Evolutionary conservation across 2,113 vertebrate genomes (phyloP).

Genomic region (Ictidomys tridecemlineatus): DNA sequence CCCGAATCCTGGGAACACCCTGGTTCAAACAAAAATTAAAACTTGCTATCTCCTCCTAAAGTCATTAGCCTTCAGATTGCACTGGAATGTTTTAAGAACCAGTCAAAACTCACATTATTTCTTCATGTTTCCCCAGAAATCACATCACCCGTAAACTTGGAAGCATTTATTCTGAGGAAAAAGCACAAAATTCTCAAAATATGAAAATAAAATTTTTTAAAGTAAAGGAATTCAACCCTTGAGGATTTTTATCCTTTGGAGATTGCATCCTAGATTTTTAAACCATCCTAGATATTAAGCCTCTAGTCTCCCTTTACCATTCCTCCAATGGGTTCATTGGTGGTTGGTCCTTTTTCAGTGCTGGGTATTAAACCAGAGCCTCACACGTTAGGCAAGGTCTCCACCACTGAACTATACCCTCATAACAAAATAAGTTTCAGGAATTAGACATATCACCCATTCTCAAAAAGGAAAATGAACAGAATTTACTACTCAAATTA

Average conservation of each 20-base stretch:
- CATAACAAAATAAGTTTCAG: not conserved
- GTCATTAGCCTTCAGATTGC: not conserved
- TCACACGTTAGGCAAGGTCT: no score
- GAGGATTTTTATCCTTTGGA: not conserved
- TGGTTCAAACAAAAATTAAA: constrained; percentile 2
- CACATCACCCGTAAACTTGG: not conserved
- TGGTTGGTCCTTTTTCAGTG: not conserved
- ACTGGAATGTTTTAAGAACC: constrained; percentile 30
- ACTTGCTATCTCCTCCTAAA: not conserved
- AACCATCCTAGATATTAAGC: not conserved
- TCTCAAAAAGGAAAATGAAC: constrained; percentile 14
- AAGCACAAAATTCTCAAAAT: not conserved
- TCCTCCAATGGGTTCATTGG: not conserved
- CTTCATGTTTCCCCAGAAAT: not conserved
- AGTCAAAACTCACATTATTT: constrained; percentile 38
- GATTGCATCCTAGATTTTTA: not conserved
- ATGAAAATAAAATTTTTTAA: not conserved
- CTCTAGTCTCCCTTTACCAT: not conserved
- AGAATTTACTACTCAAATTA: not conserved
- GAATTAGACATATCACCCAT: not conserved
- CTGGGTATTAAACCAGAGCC: no score
- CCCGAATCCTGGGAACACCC: not conserved
- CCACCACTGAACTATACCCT: no score
- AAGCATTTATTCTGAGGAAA: constrained; percentile 4
- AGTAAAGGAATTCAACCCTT: not conserved